Base-by-base conservation (phyloP, 2,797 vertebrate genomes). In the Manis javanica region DNA sequence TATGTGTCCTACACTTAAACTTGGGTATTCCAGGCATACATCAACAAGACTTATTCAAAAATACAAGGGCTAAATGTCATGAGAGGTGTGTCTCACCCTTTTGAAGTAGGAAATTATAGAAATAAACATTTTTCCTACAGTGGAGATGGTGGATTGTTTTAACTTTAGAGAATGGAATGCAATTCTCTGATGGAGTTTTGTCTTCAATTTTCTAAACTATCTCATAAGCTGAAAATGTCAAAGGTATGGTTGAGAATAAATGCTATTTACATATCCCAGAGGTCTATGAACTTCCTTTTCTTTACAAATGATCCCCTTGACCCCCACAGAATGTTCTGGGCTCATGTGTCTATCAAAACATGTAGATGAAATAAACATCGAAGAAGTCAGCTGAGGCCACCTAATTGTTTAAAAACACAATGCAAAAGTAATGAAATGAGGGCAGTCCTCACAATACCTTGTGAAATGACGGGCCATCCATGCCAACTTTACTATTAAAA, bases 131-230 rank as follows among this genome's bases (percentile, higher is more conserved):
- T 75, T 87, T 72, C n/a, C 26, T 95, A 74, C 24, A 72, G 64
- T 61, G 49, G 63, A 63, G 42, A 83, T 69, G 78, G 63, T 51
- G 11, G 42, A 46, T 74, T 87, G 83, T 82, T 90, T 86, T 21
- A 95, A 77, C 18, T 89, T 74, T 42, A 19, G 26, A 79, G 71
- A 94, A 77, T 49, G 64, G 29, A 92, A 93, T 72, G 74, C 23
- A 71, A 87, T 51, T 68, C 16, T 89, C 55, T 64, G 51, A 64
- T 88, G 46, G 51, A 94, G 72, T 92, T 92, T 84, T 51, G 55
- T 93, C 91, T 94, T 94, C 42, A 63, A 7, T 69, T 96, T 97
- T 96, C 66, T 69, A 53, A 96, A 97, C n/a, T 39, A 9, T 77
- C 94, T 95, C 34, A 23, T 61, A 74, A 92, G 21, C 42, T 91